phyloP scores from a whole-genome alignment of 2,113 vertebrate species.

The Platichthys stellatus region DNA sequence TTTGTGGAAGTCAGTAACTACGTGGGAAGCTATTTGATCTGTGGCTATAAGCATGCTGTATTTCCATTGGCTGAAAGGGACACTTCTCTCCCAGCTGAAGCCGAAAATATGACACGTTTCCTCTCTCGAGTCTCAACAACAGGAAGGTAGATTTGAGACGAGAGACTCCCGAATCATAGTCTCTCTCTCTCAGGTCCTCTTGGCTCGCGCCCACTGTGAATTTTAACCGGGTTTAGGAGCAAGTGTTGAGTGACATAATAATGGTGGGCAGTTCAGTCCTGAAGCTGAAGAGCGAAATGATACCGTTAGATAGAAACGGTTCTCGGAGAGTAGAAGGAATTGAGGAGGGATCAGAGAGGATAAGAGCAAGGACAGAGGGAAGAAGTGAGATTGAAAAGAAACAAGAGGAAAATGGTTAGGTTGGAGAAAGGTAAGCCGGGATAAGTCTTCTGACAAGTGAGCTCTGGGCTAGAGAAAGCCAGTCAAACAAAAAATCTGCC shows the following conservation, averaged over 20 bases:
- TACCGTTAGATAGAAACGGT: slow-evolving; percentile 70
- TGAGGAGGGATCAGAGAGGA: slow-evolving; percentile 75
- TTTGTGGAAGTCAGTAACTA: slow-evolving; percentile 42
- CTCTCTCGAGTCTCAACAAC: slow-evolving; percentile 27
- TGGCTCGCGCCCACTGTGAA: slow-evolving; percentile 47
- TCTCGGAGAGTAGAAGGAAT: slow-evolving; percentile 60
- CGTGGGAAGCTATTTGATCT: slow-evolving; percentile 57
- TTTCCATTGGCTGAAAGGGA: slow-evolving; percentile 8
- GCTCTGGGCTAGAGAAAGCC: slow-evolving; percentile 66
- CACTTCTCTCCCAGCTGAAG: neutral
- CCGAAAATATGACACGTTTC: neutral
- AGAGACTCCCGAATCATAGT: slow-evolving; percentile 27
- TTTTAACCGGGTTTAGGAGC: slow-evolving; percentile 66
- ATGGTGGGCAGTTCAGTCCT: slow-evolving; percentile 71
- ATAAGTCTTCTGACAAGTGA: slow-evolving; percentile 78
- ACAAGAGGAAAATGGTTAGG: slow-evolving; percentile 78
- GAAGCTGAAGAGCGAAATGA: slow-evolving; percentile 77
- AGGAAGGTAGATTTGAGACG: slow-evolving; percentile 36
- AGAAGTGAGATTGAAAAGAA: slow-evolving; percentile 75
- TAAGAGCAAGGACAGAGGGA: slow-evolving; percentile 71
- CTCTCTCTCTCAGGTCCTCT: slow-evolving; percentile 26
- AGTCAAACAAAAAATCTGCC: slow-evolving; percentile 69
- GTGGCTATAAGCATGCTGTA: slow-evolving; percentile 22
- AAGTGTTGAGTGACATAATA: slow-evolving; percentile 77
- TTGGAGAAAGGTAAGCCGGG: slow-evolving; percentile 77